phyloP scores from a whole-genome alignment of 2,797 vertebrate species.

The Hirundo rustica region DNA sequence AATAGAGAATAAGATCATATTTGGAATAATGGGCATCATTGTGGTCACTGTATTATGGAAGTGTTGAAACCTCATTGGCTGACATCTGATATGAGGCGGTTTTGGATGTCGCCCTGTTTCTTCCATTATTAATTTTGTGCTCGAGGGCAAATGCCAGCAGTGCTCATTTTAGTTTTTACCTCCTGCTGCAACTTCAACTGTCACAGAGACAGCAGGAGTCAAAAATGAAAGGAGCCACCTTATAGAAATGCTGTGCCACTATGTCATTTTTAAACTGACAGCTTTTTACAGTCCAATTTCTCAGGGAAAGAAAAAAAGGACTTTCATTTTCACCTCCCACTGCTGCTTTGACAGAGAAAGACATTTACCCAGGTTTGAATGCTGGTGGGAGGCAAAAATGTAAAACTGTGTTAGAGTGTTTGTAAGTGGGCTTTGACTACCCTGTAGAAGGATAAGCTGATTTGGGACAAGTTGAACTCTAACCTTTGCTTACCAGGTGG shows the following conservation, averaged over 20 bases:
- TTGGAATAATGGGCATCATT: conserved; percentile 65
- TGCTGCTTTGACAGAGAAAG: conserved; percentile 77
- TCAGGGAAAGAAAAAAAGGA: conserved; percentile 71
- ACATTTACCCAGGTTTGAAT: conserved; percentile 69
- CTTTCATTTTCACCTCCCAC: conserved; percentile 75
- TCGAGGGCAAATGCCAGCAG: conserved; percentile 77
- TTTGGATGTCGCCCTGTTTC: conserved; percentile 69
- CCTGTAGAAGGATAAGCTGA: conserved; percentile 47
- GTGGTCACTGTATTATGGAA: conserved; percentile 69
- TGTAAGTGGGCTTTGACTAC: conserved; percentile 68
- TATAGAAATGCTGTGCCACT: conserved; percentile 75
- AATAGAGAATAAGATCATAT: conserved; percentile 55
- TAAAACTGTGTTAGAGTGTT: conserved; percentile 68
- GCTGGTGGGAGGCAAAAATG: conserved; percentile 70
- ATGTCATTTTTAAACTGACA: conserved; percentile 81
- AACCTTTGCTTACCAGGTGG: conserved; percentile 21
- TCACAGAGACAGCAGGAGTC: conserved; percentile 77
- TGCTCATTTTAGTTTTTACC: conserved; percentile 74
- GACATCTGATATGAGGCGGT: conserved; percentile 62
- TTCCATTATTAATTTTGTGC: conserved; percentile 81
- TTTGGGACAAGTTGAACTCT: conserved; percentile 31
- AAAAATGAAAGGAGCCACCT: conserved; percentile 77
- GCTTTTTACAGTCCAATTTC: conserved; percentile 76
- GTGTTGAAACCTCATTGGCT: conserved; percentile 60
- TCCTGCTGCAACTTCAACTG: conserved; percentile 81